Evolutionary conservation across 2,888 invertebrate genomes (phyloP), one percentile per base, ranked within the genome.

Genomic region (Archips xylosteana): DNA sequence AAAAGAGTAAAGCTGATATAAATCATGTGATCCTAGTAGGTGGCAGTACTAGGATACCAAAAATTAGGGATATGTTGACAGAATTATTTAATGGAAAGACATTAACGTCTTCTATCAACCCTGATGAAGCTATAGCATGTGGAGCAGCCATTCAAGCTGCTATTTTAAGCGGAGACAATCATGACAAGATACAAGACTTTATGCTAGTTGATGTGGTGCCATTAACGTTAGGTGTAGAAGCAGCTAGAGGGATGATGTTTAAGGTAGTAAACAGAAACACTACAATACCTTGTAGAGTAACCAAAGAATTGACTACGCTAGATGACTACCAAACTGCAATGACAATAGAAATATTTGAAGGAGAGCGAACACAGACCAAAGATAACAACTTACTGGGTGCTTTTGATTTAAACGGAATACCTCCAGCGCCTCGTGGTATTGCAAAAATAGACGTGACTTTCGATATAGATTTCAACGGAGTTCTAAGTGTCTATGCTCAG

Each of bases 61-160:
- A 88, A 76, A 85, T 92, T 36, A 83, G 83, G 42, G 80, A 75
- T 54, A 76, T 91, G 76, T 73, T 92, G 9, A 78, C 75, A 39
- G 85, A 89, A 45, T 88, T 83, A 75, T 92, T 92, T 62, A 79
- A 81, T n/a, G 86, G 84, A 1, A 82, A 78, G 23, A 75, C 79
- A 2, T 75, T 91, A 34, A 84, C 83, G 0, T 82, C 82, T 0
- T 86, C 86, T 10, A 76, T 90, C 0, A 92, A 92, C 39, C 91
- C 91, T 0, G 92, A 92, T 34, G 92, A 92, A 71, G 90, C 89
- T 1, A 87, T 92, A 0, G 92, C 92, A 0, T 84, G 82, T 36
- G 92, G 92, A 0, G 92, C 92, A 3, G 92, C 92, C 0, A 86
- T 92, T 2, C 90, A 91, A 79, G 92, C 91, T 0, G 92, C 91